Percentiles rank a stretch among this genome's conserved stretches.
Conservation (phyloP, 2,113 vertebrate species). For the Passer montanus region DNA sequence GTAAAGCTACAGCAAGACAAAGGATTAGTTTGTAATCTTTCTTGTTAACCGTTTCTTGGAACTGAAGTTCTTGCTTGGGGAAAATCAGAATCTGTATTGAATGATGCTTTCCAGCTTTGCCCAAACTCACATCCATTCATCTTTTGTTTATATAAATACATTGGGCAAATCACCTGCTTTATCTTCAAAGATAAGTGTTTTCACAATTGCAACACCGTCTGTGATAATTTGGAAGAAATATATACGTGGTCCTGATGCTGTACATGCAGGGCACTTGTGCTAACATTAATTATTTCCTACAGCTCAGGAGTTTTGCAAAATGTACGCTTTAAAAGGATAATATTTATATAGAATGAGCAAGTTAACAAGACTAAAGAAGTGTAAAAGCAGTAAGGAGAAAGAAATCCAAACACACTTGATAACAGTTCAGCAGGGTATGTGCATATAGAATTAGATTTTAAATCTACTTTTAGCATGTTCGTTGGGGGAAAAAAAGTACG, state of each 20-base stretch:
- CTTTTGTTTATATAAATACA: background rate
- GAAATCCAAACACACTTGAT: background rate
- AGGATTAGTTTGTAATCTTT: background rate
- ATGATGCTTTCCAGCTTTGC: background rate
- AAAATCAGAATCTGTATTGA: background rate
- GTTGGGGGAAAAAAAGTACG: background rate
- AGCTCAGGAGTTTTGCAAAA: background rate
- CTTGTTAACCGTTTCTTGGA: accelerated
- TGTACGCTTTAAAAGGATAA: background rate
- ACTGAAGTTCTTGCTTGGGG: background rate
- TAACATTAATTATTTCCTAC: background rate
- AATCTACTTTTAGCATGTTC: background rate
- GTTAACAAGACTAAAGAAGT: background rate
- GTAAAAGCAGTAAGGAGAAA: background rate
- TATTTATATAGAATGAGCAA: background rate
- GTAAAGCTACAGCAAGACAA: conserved; percentile 83
- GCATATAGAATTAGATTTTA: background rate
- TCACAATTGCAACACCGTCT: accelerated
- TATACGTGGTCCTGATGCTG: background rate
- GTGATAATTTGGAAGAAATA: background rate
- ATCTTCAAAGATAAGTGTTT: background rate
- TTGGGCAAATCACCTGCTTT: background rate
- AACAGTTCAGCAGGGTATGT: background rate
- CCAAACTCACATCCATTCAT: background rate
- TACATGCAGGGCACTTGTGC: background rate